Evolutionary conservation across 2,888 invertebrate species (phyloP).

Genomic region (Pandemis corylana): DNA sequence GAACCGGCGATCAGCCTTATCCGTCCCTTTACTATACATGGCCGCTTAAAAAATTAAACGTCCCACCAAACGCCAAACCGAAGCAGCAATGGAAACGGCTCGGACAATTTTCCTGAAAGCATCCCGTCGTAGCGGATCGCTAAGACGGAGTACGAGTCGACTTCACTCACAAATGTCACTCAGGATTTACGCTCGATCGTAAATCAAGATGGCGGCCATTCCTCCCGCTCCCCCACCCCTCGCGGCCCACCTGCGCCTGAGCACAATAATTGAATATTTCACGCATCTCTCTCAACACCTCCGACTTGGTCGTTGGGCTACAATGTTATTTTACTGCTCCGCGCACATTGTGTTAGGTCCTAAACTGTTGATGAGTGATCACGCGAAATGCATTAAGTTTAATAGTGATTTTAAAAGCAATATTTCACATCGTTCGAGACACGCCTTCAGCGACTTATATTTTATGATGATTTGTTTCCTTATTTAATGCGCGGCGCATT

Average conservation of each 20-base stretch:
- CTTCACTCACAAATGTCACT: conserved; percentile 81
- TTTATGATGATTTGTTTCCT: conserved; percentile 84
- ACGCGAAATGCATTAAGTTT: conserved; percentile 79
- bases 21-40: conserved; percentile 52
- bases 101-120: conserved; percentile 70
- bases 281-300: conserved; percentile 83
- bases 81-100: conserved; percentile 55
- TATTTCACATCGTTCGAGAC: conserved; percentile 79
- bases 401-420: conserved; percentile 81
- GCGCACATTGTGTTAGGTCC: conserved; percentile 81
- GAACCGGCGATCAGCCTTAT: conserved; percentile 52
- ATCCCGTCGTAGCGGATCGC: conserved; percentile 62
- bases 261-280: conserved; percentile 84
- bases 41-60: conserved; percentile 46
- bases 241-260: conserved; percentile 74
- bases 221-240: conserved; percentile 55
- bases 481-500: conserved; percentile 63
- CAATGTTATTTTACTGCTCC: conserved; percentile 81
- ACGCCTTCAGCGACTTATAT: conserved; percentile 74
- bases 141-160: conserved; percentile 61
- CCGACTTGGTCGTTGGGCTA: conserved; percentile 68
- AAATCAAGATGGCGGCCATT: conserved; percentile 82
- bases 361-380: conserved; percentile 84
- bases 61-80: conserved; percentile 47
- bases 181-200: conserved; percentile 80